These are phyloP conservation scores for Ictalurus punctatus DNA, from an alignment of 2,113 vertebrate species.

Conservation along the genomic window DNA sequence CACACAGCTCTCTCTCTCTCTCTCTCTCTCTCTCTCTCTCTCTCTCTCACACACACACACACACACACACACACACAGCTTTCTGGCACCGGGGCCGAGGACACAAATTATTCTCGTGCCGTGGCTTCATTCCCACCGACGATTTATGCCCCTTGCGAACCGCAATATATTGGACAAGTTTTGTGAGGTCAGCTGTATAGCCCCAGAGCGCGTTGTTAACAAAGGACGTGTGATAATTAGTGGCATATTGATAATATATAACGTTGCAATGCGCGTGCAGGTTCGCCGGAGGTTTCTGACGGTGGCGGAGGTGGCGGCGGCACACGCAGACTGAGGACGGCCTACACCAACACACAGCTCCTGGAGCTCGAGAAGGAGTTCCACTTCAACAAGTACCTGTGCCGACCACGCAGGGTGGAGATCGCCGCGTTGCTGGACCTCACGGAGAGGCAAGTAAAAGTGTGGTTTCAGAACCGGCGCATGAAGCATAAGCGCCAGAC, in stretches of 20 bases:
- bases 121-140: slow-evolving; percentile 63
- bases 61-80: slow-evolving; percentile 71
- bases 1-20: slow-evolving; percentile 65
- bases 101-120: slow-evolving; percentile 71
- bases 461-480: slow-evolving; percentile 98
- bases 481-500: slow-evolving; percentile 99
- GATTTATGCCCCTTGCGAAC: slow-evolving; percentile 60
- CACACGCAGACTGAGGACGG: slow-evolving; percentile 91
- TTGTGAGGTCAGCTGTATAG: slow-evolving; percentile 49
- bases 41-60: slow-evolving; percentile 66
- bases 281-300: slow-evolving; percentile 86
- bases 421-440: slow-evolving; percentile 93
- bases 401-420: slow-evolving; percentile 93
- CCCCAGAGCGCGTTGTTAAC: slow-evolving; percentile 35
- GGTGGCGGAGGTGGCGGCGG: slow-evolving; percentile 69
- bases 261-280: slow-evolving; percentile 74
- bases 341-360: slow-evolving; percentile 97
- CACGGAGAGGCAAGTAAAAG: slow-evolving; percentile 97
- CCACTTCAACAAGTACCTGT: slow-evolving; percentile 98
- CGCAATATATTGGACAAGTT: slow-evolving; percentile 55
- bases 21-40: too few species aligned
- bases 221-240: slow-evolving; percentile 51
- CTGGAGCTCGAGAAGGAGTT: slow-evolving; percentile 99
- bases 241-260: slow-evolving; percentile 50
- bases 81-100: slow-evolving; percentile 56